Base-by-base conservation (phyloP, 2,797 vertebrate genomes). In the Periparus ater region DNA sequence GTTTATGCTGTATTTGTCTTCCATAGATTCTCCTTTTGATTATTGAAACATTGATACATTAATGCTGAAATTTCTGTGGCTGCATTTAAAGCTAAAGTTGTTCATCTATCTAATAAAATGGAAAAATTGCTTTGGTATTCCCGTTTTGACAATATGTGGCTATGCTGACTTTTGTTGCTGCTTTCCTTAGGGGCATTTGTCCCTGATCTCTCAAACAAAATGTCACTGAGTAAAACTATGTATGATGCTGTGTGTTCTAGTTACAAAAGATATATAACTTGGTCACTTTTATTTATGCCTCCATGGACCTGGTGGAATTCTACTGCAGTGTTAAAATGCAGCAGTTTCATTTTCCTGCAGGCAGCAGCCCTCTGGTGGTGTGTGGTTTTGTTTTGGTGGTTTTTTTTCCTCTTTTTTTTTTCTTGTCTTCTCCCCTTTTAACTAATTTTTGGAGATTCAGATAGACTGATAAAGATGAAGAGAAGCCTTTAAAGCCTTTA, bases 281-380 rank as follows among this genome's bases (percentile, higher is more conserved):
- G 70, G 74, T 92, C 88, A 82, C 57, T 96, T 86, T 93, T 93
- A 89, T 93, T 96, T 97, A 94, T 92, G 85, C 91, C 93, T 29
- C 66, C 0, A 0, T 96, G 85, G 92, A 96, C 72, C 84, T 70
- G 68, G 86, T 85, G 63, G 91, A 88, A 89, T 96, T 96, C 90
- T 85, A 88, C 83, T 82, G 83, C 73, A 85, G 73, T 92, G 94
- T 95, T 92, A 94, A 96, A 93, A 93, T 96, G 94, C 89, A 96
- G 83, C 91, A 88, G 75, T 89, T 92, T 82, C 63, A 36, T 88
- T 94, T 95, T 95, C 54, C 84, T 93, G 89, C 63, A 89, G 86
- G 85, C 80, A 93, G 85, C 78, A 93, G 90, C 73, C 79, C 85
- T 88, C 85, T 94, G 94, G 74, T 91, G 87, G 72, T 85, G 25